These are phyloP conservation scores for Hexactinellida sp. DNA, from an alignment of 37 sponge, comb jelly and placozoan species.

Conservation along the genomic window DNA sequence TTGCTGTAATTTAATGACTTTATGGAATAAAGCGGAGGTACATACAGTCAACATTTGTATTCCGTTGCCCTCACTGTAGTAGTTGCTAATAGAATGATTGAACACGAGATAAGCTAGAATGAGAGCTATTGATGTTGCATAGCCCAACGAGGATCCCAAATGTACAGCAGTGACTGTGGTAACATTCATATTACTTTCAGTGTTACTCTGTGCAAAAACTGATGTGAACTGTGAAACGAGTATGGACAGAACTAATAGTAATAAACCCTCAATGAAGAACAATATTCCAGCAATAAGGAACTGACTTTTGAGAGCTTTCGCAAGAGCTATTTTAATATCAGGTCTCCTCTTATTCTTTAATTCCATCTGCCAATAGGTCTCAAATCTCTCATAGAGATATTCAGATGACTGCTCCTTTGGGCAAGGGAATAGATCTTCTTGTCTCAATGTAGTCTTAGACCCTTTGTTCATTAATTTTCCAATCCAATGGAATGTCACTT, in stretches of 20 bases:
- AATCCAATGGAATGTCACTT: no score
- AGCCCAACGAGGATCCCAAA: not conserved
- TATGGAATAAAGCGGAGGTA: not conserved
- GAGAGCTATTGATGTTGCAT: not conserved
- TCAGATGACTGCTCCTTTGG: not conserved
- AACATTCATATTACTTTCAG: no score
- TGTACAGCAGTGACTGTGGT: no score
- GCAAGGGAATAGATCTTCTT: not conserved
- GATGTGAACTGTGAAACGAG: not conserved
- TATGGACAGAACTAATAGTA: not conserved
- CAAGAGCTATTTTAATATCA: not conserved
- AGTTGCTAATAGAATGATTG: not conserved
- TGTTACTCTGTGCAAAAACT: not conserved
- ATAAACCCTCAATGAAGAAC: not conserved
- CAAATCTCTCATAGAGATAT: not conserved
- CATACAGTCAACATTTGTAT: not conserved
- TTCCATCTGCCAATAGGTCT: not conserved
- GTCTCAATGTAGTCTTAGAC: no score
- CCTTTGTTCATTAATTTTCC: no score
- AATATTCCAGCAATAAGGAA: not conserved
- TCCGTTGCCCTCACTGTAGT: not conserved
- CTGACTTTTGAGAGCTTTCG: not conserved
- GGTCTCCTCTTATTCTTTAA: not conserved
- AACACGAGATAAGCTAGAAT: not conserved
- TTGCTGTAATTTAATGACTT: not conserved